A percentile compares a stretch with the other conserved stretches of the same genome.
phyloP scores from a whole-genome alignment of 2,888 invertebrate genomes.

The Latrodectus hesperus region DNA sequence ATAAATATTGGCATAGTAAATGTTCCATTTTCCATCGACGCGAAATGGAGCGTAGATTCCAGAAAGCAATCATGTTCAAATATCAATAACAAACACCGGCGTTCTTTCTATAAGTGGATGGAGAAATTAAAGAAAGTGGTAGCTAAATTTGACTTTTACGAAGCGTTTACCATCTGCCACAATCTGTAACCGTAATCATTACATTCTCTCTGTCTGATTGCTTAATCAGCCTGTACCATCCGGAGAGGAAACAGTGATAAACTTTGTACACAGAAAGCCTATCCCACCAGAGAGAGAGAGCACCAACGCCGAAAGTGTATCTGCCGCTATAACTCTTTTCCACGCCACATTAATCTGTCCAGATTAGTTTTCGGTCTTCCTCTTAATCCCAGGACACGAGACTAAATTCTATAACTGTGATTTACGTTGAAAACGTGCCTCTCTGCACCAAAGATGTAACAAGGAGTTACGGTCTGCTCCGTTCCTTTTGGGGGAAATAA shows the following conservation, averaged over 20 bases:
- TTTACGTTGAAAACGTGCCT: conserved; percentile 46
- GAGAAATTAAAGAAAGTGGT: neutral
- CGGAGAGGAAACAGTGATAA: neutral
- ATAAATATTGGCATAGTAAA: too few relatives aligned
- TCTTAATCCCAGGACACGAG: conserved; percentile 48
- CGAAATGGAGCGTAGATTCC: too few relatives aligned
- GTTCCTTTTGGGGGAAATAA: conserved; percentile 48
- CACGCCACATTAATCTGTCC: conserved; percentile 53
- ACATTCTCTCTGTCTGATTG: conserved; percentile 16
- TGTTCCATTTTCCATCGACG: too few relatives aligned
- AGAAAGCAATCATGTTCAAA: too few relatives aligned
- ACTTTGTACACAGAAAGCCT: neutral
- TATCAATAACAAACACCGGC: too few relatives aligned
- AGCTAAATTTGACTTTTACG: neutral
- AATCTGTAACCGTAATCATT: neutral
- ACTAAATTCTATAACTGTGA: conserved; percentile 59
- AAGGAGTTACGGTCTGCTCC: conserved; percentile 39
- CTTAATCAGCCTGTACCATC: conserved; percentile 28
- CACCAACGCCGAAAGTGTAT: neutral
- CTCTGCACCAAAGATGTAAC: conserved; percentile 13
- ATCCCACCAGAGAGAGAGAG: neutral
- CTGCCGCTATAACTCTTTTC: conserved; percentile 22
- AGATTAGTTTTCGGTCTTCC: conserved; percentile 43
- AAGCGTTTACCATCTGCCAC: neutral
- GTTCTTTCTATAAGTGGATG: too few relatives aligned